A percentile compares a stretch with the other conserved stretches of the same genome.
Conservation (phyloP, 2,113 vertebrate species). For the Dasypus novemcinctus region DNA sequence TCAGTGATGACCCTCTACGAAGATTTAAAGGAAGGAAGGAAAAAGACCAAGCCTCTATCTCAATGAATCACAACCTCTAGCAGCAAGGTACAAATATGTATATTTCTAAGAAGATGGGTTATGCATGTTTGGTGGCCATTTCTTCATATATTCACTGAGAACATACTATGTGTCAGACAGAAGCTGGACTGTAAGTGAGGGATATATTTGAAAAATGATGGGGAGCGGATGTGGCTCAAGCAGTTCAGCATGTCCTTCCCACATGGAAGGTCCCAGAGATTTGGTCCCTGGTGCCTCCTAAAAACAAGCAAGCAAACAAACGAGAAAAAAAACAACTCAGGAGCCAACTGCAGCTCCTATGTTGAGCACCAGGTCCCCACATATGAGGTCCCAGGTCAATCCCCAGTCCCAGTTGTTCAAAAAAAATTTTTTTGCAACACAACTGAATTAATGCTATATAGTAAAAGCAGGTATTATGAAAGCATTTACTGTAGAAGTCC, state of each 20-base stretch:
- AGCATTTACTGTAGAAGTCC: background rate
- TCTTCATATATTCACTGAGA: background rate
- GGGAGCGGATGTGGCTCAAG: no score
- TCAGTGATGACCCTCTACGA: background rate
- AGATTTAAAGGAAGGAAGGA: background rate
- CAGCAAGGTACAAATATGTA: background rate
- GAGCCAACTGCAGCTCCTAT: no score
- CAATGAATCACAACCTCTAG: background rate
- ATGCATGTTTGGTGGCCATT: background rate
- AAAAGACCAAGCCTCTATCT: background rate
- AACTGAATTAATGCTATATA: rapidly evolving
- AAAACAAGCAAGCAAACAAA: no score
- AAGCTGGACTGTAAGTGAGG: background rate
- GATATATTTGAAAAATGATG: background rate
- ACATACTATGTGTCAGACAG: background rate
- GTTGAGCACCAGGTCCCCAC: no score
- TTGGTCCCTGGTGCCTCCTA: no score
- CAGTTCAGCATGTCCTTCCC: no score
- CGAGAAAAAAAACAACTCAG: no score
- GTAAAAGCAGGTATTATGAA: background rate
- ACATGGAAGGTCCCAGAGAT: no score
- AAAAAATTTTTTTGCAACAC: no score
- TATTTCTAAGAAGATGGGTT: background rate
- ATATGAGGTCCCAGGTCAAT: no score
- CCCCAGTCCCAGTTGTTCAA: no score